These are phyloP conservation scores for Lutjanus argentimaculatus DNA, from an alignment of 2,797 vertebrate species.

Conservation along the genomic window DNA sequence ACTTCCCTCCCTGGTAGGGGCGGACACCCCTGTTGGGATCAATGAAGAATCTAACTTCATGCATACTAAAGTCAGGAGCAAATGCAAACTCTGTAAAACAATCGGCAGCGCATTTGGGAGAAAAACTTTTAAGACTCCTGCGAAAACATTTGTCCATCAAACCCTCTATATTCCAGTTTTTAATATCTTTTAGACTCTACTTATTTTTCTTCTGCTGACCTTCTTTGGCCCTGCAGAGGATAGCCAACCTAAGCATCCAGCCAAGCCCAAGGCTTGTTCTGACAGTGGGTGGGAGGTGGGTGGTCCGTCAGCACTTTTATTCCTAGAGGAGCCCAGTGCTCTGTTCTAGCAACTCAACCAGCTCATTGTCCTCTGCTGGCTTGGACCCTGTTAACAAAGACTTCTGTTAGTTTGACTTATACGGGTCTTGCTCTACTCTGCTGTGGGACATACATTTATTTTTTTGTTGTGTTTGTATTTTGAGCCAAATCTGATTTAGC, in stretches of 20 bases:
- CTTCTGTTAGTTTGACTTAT: slow-evolving; percentile 52
- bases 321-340: slow-evolving; percentile 66
- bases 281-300: slow-evolving; percentile 77
- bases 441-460: neutral
- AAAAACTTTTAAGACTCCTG: slow-evolving; percentile 3
- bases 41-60: slow-evolving; percentile 11
- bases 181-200: slow-evolving; percentile 54
- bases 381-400: slow-evolving; percentile 67
- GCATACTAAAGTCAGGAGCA: slow-evolving; percentile 10
- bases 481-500: slow-evolving; percentile 10
- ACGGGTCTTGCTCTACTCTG: slow-evolving; percentile 33
- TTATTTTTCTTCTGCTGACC: slow-evolving; percentile 66
- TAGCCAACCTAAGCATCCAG: slow-evolving; percentile 62
- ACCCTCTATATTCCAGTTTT: slow-evolving; percentile 43
- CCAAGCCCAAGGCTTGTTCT: slow-evolving; percentile 71
- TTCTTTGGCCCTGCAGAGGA: slow-evolving; percentile 63
- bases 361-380: slow-evolving; percentile 73
- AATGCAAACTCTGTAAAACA: neutral
- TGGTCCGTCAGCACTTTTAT: slow-evolving; percentile 79
- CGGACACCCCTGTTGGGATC: slow-evolving; percentile 15
- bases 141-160: slow-evolving; percentile 39
- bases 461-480: neutral
- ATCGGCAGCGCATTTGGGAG: neutral
- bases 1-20: neutral
- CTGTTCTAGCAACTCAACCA: slow-evolving; percentile 64